Base-by-base conservation (phyloP, 2,113 vertebrate genomes). In the Chlamydotis undulata region DNA sequence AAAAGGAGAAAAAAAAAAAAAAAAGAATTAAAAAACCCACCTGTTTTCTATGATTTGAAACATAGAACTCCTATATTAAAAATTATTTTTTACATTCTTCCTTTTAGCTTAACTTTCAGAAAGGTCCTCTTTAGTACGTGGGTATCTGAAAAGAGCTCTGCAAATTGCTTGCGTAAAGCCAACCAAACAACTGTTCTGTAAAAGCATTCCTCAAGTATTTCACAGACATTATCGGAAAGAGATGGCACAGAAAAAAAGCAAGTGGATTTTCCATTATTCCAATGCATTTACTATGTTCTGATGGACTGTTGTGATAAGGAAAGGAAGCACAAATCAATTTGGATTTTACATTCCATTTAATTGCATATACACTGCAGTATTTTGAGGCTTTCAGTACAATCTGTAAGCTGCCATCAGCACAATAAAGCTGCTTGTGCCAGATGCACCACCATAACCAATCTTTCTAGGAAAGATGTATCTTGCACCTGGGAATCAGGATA, bases 331-430 rank as follows among this genome's bases (percentile, higher is more conserved):
- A 87, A 93, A 95, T 96, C 96, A 94, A 89, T 94, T 69, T 83
- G 45, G 79, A 87, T 93, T 94, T 96, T 93, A 94, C 82, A 92
- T 95, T 83, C 83, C 92, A 90, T 91, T 87, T 93, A 96, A 97
- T 87, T 93, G 81, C 21, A 33, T 10, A 18, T 21, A 67, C 6
- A 1, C 74, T 0, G 2, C 7, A 23, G 49, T 33, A 77, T 82
- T 85, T 16, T 47, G 74, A 93, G 67, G 35, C 29, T 93, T 65
- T 57, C 81, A 74, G n/a, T 39, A 65, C 76, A 63, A 47, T 45
- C 73, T 47, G 43, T 43, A 91, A 81, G 59, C 61, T 93, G 29
- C 25, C 65, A 87, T 39, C 75, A 67, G 89, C 68, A 82, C 82
- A 74, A 59, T 15, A 45, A 84, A 89, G 74, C 37, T 73, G 23